These are phyloP conservation scores for Leuciscus idus DNA, from an alignment of 2,113 vertebrate genomes.

Conservation along the genomic window DNA sequence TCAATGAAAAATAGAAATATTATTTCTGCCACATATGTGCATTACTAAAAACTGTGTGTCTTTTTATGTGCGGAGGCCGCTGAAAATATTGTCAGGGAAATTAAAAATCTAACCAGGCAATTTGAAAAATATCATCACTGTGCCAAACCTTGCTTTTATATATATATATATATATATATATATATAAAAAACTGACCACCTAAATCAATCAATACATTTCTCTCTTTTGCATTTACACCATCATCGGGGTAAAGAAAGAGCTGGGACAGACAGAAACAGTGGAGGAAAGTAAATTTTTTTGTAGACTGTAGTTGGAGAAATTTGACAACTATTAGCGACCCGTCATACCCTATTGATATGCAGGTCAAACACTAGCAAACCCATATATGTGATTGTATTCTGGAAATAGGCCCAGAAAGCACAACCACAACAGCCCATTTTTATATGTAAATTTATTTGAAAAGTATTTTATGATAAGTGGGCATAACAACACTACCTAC, in stretches of 20 bases:
- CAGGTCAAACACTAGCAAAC: background rate
- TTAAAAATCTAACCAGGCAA: background rate
- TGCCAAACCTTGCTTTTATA: background rate
- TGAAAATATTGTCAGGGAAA: background rate
- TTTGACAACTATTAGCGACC: background rate
- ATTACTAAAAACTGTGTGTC: too few relatives aligned
- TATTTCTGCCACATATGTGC: too few relatives aligned
- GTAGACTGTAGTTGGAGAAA: background rate
- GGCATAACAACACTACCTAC: background rate
- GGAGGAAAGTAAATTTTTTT: background rate
- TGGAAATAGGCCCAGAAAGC: slow-evolving; percentile 6
- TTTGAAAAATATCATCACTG: background rate
- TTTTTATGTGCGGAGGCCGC: background rate
- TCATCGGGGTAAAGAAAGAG: background rate
- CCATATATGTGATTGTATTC: background rate
- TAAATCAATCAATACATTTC: background rate
- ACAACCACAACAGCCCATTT: background rate
- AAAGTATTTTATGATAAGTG: background rate
- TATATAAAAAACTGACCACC: background rate
- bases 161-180: too few relatives aligned
- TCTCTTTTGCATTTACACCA: background rate
- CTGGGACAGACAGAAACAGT: background rate
- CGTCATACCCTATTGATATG: background rate
- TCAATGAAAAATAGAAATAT: background rate
- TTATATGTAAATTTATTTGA: background rate